Conservation (phyloP, 2,888 invertebrate species). For the Agrilus cyanescens region DNA sequence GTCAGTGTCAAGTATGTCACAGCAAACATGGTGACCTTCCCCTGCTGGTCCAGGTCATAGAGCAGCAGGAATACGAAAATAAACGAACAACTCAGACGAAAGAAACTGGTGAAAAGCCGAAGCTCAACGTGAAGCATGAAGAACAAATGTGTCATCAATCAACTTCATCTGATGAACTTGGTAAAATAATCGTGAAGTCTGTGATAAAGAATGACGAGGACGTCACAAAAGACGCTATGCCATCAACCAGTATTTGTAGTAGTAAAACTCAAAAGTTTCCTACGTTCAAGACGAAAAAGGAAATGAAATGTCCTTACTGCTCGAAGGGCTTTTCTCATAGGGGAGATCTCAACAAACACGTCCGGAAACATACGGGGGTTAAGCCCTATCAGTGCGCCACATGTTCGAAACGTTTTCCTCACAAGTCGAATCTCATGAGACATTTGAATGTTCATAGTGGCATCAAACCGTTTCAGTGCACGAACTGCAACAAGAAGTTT, state of each 20-base stretch:
- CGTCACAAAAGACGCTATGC: neutral
- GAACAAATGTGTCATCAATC: neutral
- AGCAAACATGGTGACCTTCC: constrained; percentile 14
- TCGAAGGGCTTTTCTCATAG: constrained; percentile 29
- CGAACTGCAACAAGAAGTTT: constrained; percentile 28
- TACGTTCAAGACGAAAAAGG: constrained; percentile 8
- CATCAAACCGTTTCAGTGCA: constrained; percentile 51
- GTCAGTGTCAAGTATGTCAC: constrained; percentile 12
- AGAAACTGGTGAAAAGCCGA: neutral
- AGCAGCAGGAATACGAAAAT: constrained; percentile 7
- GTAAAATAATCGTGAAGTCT: constrained; percentile 3
- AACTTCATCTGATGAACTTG: neutral
- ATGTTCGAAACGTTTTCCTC: constrained; percentile 28
- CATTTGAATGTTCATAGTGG: constrained; percentile 68
- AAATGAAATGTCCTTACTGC: constrained; percentile 26
- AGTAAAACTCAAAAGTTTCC: too few relatives aligned
- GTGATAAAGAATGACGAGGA: neutral
- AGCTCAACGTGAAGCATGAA: neutral
- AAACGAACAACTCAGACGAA: neutral
- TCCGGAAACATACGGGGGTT: constrained; percentile 31
- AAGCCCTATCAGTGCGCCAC: constrained; percentile 28
- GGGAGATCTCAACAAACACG: constrained; percentile 33
- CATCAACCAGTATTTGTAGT: neutral
- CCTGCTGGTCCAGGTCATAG: constrained; percentile 14
- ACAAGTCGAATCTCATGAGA: constrained; percentile 58